phyloP scores from a whole-genome alignment of 2,113 vertebrate species.

The Anguilla japonica region DNA sequence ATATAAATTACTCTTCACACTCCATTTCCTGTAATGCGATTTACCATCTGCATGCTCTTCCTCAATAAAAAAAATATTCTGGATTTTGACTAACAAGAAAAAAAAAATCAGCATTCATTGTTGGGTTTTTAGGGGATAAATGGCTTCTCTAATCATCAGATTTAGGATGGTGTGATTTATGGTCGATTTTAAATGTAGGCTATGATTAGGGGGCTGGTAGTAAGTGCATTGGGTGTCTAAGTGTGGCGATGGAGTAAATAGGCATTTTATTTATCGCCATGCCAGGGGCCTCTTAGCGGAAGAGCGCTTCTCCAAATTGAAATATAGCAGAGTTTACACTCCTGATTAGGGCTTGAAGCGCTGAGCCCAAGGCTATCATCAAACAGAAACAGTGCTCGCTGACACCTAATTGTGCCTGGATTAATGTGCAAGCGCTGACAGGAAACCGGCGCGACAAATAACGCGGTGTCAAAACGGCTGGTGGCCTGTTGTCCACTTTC shows the following conservation, averaged over 20 bases:
- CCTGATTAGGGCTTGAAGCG: conserved; percentile 92
- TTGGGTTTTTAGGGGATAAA: conserved; percentile 76
- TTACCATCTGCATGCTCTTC: conserved; percentile 80
- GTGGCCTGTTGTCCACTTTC: conserved; percentile 77
- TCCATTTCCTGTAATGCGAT: conserved; percentile 74
- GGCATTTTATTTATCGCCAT: conserved; percentile 98
- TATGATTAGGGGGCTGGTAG: conserved; percentile 87
- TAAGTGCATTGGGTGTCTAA: conserved; percentile 86
- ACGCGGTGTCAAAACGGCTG: conserved; percentile 73
- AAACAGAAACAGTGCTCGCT: conserved; percentile 80
- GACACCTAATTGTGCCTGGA: conserved; percentile 98
- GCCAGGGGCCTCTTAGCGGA: conserved; percentile 95
- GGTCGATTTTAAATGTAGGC: conserved; percentile 82
- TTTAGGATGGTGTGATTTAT: conserved; percentile 92
- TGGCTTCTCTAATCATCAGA: conserved; percentile 88
- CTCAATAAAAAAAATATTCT: conserved; percentile 82
- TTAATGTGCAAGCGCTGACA: conserved; percentile 91
- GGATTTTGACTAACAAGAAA: conserved; percentile 84
- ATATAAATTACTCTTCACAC: conserved; percentile 60
- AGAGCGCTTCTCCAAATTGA: conserved; percentile 97
- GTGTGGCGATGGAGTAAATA: conserved; percentile 90
- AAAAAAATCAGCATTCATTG: conserved; percentile 79
- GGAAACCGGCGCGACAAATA: conserved; percentile 81
- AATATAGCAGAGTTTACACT: conserved; percentile 99
- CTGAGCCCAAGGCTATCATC: conserved; percentile 92